Base-by-base conservation (phyloP, 2,113 vertebrate species). In the Mohoua ochrocephala region DNA sequence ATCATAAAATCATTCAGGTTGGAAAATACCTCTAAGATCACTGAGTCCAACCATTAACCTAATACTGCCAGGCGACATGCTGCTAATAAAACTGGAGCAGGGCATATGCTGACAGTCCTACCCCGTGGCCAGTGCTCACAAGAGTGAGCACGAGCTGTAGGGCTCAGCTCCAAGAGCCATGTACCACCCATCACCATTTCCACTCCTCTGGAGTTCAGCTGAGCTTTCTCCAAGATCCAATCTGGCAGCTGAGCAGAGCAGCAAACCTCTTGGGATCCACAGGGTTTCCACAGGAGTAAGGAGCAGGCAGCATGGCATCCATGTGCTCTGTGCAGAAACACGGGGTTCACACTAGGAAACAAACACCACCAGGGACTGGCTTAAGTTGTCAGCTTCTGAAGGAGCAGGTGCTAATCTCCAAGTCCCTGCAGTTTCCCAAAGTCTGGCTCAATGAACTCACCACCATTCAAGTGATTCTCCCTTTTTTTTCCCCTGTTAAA, bases 41-140 rank as follows among this genome's bases (percentile, higher is more conserved):
- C 4, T 42, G 56, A 77, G 42, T 50, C 56, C 56, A 63, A 14
- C 35, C 42, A 84, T 70, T 84, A 63, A 70, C 35, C 27, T n/a
- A 44, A 77, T 44, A 56, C 22, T 77, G 31, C 42, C 64, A 90
- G 64, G 35, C 21, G 28, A 73, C 42, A 27, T 47, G 67, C 84
- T 95, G 91, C 59, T 87, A 60, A 71, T 41, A 56, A 80, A 91
- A 68, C 68, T 67, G 76, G 77, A 84, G 57, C 44, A 71, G 92
- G 83, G 63, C 15, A 24, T 3, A 65, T 15, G 26, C 28, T 47
- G 73, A 64, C 21, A 63, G 83, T 68, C 64, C 61, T 53, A 53
- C 33, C 81, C 60, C 0, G 1, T 3, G 78, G 49, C 70, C 57
- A 52, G 68, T 3, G 1, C 61, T 82, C 79, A 41, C 23, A 15